Evolutionary conservation across 1,140 invertebrate genomes (phyloP), one percentile per base, ranked within the genome.

Genomic region (Atopsyche davidsoni): DNA sequence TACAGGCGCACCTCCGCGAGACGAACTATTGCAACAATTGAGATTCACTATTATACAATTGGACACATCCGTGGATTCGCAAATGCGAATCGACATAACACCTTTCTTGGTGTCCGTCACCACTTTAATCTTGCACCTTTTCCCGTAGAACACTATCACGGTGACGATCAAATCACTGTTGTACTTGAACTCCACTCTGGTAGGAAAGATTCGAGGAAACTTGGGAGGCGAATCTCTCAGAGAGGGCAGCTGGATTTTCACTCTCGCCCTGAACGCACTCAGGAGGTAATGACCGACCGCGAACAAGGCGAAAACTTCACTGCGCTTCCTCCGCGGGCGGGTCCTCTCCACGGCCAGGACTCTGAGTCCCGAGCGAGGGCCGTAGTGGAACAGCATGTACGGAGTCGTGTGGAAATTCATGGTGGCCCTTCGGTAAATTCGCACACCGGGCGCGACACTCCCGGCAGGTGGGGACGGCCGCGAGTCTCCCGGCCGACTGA

Each of bases 71-170:
- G n/a, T n/a, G n/a, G n/a, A n/a, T n/a, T n/a, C n/a, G n/a, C n/a
- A n/a, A n/a, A n/a, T n/a, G n/a, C 32, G 11, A 17, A 32, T 32
- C 25, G 7, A 9, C 3, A 28, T 18, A 11, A 39, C 14, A 16
- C 60, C 49, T 17, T 53, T 61, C 51, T 42, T 59, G 43, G 65
- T 43, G 58, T 72, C 62, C 44, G 59, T 66, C 31, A 60, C 47
- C 25, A 64, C 39, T 52, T 46, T 53, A 39, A 66, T 59, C 40
- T 58, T 51, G 21, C 61, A 39, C 39, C 55, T 56, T 42, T 58
- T 59, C 31, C 56, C 57, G 32, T 60, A 59, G 21, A 64, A 50
- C 32, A 57, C 59, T 17, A 67, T 48, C 18, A 62, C 18, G n/a
- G 55, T 40, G 47, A 57, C 3, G 6, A 14, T 10, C 6, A 11